Percentiles rank a stretch among this genome's conserved stretches.
These are phyloP conservation scores for Gopherus evgoodei DNA, from an alignment of 2,113 vertebrate species.

Conservation along the genomic window DNA sequence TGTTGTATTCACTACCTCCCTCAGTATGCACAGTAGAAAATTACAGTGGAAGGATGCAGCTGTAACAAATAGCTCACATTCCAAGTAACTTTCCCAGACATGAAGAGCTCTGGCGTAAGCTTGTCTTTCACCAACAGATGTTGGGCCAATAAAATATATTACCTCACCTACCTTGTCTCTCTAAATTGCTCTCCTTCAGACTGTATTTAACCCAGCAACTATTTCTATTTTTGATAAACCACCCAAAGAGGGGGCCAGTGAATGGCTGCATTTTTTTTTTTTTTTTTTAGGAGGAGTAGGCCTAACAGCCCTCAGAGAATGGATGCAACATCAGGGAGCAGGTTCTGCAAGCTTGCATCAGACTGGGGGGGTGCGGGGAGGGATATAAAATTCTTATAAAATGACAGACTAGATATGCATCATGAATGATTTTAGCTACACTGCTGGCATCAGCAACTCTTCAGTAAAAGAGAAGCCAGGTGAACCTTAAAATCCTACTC, in stretches of 20 bases:
- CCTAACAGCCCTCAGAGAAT: background rate
- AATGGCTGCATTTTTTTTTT: constrained; percentile 20
- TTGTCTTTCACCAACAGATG: background rate
- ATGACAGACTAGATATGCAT: background rate
- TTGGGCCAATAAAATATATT: background rate
- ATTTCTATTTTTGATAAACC: background rate
- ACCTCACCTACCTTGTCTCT: background rate
- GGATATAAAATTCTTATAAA: background rate
- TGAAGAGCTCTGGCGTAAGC: background rate
- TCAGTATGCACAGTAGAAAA: background rate
- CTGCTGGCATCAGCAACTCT: background rate
- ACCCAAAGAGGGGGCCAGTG: constrained; percentile 4
- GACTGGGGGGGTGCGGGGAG: background rate
- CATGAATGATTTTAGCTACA: background rate
- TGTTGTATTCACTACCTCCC: background rate
- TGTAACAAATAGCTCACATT: background rate
- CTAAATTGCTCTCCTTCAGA: background rate
- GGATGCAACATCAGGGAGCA: background rate
- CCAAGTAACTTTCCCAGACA: background rate
- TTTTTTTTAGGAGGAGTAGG: background rate
- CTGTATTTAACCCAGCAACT: background rate
- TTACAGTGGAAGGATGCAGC: background rate
- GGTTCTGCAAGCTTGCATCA: constrained; percentile 17
- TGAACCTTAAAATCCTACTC: background rate
- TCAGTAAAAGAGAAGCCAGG: background rate